Evolutionary conservation across 2,797 vertebrate genomes (phyloP), one percentile per base, ranked within the genome.

Genomic region (Tauraco hartlaubi): DNA sequence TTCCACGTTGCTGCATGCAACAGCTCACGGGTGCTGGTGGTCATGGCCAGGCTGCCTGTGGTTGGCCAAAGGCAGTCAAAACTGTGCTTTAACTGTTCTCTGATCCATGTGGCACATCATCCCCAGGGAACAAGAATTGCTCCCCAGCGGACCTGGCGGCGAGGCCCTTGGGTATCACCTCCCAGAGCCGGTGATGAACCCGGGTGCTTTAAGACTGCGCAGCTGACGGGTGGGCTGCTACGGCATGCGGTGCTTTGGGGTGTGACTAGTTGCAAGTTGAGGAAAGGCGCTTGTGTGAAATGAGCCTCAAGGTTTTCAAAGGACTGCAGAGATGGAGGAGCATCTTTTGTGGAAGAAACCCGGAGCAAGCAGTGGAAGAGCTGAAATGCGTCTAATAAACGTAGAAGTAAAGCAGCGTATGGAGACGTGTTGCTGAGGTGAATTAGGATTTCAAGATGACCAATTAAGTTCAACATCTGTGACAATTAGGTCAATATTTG

Each of bases 221-320:
- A 31, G 33, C 44, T 74, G n/a, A 7, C 0, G 4, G 51, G 10
- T 61, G 51, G 55, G 28, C 49, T 69, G 72, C n/a, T 55, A n/a
- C 2, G 20, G 41, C 43, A 31, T 0, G 2, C 1, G 1, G 3
- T 58, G 52, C 37, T 39, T 56, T 22, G 15, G 22, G 39, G 13
- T 64, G 37, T 11, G 33, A 59, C 25, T 54, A 23, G 21, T 15
- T 68, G 66, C 77, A 35, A 46, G 33, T 26, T 41, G 74, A 48
- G 51, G 55, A 78, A 51, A 52, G 29, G 15, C 0, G 0, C 19
- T 46, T 37, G 11, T 43, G 43, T 41, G 56, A 54, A 78, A 51
- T 10, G 33, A 41, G 19, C 76, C 37, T 49, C 16, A 16, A 56
- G 59, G 51, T 54, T 52, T 67, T 59, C 71, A 77, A 52, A 39